A percentile compares a stretch with the other conserved stretches of the same genome.
Conservation (phyloP, 2,888 invertebrate genomes). For the Chesias legatella region DNA sequence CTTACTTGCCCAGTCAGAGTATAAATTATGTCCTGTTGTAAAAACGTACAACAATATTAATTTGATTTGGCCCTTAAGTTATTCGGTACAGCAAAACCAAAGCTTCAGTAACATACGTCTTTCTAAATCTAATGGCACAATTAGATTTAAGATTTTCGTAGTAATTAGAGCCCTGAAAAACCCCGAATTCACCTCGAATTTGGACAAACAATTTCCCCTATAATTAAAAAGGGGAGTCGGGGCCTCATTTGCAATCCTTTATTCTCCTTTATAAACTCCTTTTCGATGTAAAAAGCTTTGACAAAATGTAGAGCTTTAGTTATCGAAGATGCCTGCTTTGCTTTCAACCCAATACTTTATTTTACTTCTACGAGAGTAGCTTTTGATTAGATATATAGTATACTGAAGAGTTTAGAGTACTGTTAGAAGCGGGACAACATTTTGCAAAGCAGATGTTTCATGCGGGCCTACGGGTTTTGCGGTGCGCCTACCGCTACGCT, state of each 20-base stretch:
- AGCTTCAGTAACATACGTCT: slow-evolving; percentile 27
- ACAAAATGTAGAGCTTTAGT: slow-evolving; percentile 26
- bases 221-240: slow-evolving; percentile 65
- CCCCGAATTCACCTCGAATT: slow-evolving; percentile 55
- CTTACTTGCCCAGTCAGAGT: too few relatives aligned
- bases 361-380: too few relatives aligned
- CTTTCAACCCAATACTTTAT: too few relatives aligned
- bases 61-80: neutral
- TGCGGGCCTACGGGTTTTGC: too few relatives aligned
- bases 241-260: slow-evolving; percentile 73
- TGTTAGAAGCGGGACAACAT: too few relatives aligned
- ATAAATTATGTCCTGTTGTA: too few relatives aligned
- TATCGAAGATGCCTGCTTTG: neutral
- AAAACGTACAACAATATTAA: too few relatives aligned
- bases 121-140: slow-evolving; percentile 44
- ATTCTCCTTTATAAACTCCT: slow-evolving; percentile 49
- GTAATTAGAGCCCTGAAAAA: slow-evolving; percentile 57
- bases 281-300: slow-evolving; percentile 53
- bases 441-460: too few relatives aligned
- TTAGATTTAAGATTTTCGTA: slow-evolving; percentile 48
- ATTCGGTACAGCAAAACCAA: slow-evolving; percentile 14
- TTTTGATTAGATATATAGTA: too few relatives aligned
- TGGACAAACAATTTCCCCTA: slow-evolving; percentile 65
- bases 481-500: too few relatives aligned
- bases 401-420: too few relatives aligned